Evolutionary conservation across 2,113 vertebrate species (phyloP).

Genomic region (Sebastes schlegelii): DNA sequence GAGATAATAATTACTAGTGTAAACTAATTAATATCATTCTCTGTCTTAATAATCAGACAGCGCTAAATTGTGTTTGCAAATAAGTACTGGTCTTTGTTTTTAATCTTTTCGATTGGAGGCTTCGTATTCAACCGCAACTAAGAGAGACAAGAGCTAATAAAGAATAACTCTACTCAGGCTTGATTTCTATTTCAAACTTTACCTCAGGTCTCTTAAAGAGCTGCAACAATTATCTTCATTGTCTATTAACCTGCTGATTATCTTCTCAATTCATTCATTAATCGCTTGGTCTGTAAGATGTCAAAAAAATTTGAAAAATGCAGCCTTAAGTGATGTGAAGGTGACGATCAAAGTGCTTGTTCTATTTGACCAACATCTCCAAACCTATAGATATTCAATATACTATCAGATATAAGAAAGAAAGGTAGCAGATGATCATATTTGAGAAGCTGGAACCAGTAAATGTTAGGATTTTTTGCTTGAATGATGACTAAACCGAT

Average conservation of each 20-base stretch:
- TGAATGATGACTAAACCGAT: not conserved
- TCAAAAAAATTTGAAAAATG: not conserved
- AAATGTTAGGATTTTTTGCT: not conserved
- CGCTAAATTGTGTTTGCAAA: constrained; percentile 31
- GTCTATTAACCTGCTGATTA: not conserved
- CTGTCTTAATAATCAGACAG: constrained; percentile 46
- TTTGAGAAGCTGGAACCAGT: not conserved
- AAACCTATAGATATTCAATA: not conserved
- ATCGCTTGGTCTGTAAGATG: not conserved
- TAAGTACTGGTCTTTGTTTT: constrained; percentile 42
- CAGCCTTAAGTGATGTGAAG: not conserved
- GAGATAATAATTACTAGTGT: constrained; percentile 36
- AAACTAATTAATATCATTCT: constrained; percentile 43
- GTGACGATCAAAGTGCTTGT: not conserved
- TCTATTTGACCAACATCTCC: not conserved
- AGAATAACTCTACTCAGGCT: constrained; percentile 2
- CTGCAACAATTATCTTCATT: not conserved
- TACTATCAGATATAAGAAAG: not conserved
- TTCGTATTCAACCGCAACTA: not conserved
- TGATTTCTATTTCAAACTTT: not conserved
- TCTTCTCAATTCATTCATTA: not conserved
- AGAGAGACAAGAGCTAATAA: not conserved
- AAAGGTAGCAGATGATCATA: not conserved
- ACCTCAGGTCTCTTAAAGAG: not conserved
- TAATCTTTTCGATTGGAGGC: constrained; percentile 7